Base-by-base conservation (phyloP, 2,888 invertebrate species). In the Sisyra nigra region DNA sequence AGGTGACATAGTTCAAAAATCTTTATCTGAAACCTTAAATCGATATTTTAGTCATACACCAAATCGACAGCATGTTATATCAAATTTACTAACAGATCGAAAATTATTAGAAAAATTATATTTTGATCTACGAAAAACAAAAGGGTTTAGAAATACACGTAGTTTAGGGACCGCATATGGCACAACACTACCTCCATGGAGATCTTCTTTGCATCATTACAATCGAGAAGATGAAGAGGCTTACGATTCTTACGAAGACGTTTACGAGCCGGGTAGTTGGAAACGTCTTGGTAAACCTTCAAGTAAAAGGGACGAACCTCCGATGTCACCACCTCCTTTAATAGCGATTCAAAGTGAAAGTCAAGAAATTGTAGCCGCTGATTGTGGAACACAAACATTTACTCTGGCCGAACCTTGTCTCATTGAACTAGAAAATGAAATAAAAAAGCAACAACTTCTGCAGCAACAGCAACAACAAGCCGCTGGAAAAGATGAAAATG, bases 71-170 rank as follows among this genome's bases (percentile, higher is more conserved):
- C 71, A 70, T 57, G 75, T 82, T 45, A 77, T 83, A 50, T 76
- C 78, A 42, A 78, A 80, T 53, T 66, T 85, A 41, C 61, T 85
- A 42, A 79, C 79, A 8, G 79, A 86, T 57, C 70, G 82, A 52
- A 77, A 74, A 54, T 66, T 81, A 18, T 63, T 86, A 42, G 82
- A 80, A 58, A 79, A 74, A 57, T 63, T 81, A 24, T 80, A 81
- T 55, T 78, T 80, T 55, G 80, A 81, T 54, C 64, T 81, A 50
- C 68, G 80, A 48, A 76, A 79, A 53, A 71, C 80, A 18, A 72
- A 77, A 48, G 68, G 69, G 1, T 73, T 72, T 48, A 53, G 68
- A 24, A 65, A 67, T 13, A 54, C 58, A 17, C 51, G 59, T 11
- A 54, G 56, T 15, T 56, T 53, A 40, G 49, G 53, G 6, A 49